Base-by-base conservation (phyloP, 2,797 vertebrate genomes). In the Luscinia luscinia region DNA sequence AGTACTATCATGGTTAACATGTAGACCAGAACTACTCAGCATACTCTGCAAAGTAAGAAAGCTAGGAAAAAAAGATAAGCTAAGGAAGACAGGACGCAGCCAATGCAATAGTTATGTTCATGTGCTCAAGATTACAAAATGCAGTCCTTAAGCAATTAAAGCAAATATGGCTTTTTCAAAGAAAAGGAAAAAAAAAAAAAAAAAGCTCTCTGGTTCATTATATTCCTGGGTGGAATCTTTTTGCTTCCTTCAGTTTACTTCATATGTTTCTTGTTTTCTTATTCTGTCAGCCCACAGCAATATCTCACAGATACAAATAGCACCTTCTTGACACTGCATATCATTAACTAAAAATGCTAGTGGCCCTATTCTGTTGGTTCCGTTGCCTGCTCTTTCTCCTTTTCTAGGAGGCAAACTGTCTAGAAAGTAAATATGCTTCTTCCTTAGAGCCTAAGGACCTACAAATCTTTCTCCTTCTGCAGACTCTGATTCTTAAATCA, bases 401-500 rank as follows among this genome's bases (percentile, higher is more conserved):
- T 90, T 88, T 93, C 92, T 94, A 84, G 94, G 91, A 95, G 87
- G 91, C 93, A 97, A 90, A 93, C 48, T 87, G 84, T 93, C 91
- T 93, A 93, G 86, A 94, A 88, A 89, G 81, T 94, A 95, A 96
- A 95, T 90, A 93, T 67, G 58, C 18, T 77, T 78, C 89, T 86
- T 94, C 51, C 89, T 61, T 75, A 58, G 40, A 95, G 67, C 74
- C 77, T 90, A 90, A 94, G 92, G 74, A 79, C 27, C 38, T 79
- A 85, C 45, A 96, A 95, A 94, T 87, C 66, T 57, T 83, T 84
- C 75, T 90, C 9, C 40, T 94, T 32, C 52, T 26, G 75, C 59
- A 92, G 72, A 94, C 41, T 93, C 61, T 88, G 90, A 82, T 83
- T 96, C 94, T 52, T 94, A 96, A 95, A 92, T 94, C 92, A 97